Evolutionary conservation across 2,888 invertebrate genomes (phyloP), one percentile per base, ranked within the genome.

Genomic region (Heliconius cydno): DNA sequence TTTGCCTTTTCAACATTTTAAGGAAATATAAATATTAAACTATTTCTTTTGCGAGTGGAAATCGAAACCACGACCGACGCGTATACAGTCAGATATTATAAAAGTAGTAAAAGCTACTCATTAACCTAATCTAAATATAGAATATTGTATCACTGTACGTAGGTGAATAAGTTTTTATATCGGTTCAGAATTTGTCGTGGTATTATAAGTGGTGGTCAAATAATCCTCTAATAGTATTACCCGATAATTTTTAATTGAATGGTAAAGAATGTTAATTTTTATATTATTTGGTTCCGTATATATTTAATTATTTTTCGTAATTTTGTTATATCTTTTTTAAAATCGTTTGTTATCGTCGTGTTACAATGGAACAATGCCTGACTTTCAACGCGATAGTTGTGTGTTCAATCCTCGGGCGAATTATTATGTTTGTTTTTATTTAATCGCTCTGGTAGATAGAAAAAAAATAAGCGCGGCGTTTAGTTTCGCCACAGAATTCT

Each of bases 231-330:
- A 80, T 79, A 81, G 77, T 81, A 76, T 81, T 76, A 79, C 68
- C 75, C 78, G 83, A 83, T 83, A 82, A 76, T 68, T 83, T 77
- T 76, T 82, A 82, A 83, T 82, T 82, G 83, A 77, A 74, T 52
- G 65, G 75, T 41, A 28, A 41, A 66, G 57, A 65, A 75, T 41
- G 77, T 72, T 15, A n/a, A 7, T 19, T 63, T 60, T 38, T 30
- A 22, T 22, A 22, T 52, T 46, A 68, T 63, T 19, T 46, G 71
- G 81, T 80, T 76, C 78, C 71, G 75, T 60, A 79, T 71, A 63
- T 66, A 67, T 25, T n/a, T 41, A 12, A 46, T 7, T 13, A 57
- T 25, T 60, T 63, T 65, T 25, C 1, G 0, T 65, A 12, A 13
- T 4, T 65, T 63, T 12, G 7, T 22, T 63, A 63, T 5, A 4